Percentiles rank a stretch among this genome's conserved stretches.
Conservation (phyloP, 2,113 vertebrate genomes). For the Psilopsiagon aurifrons region DNA sequence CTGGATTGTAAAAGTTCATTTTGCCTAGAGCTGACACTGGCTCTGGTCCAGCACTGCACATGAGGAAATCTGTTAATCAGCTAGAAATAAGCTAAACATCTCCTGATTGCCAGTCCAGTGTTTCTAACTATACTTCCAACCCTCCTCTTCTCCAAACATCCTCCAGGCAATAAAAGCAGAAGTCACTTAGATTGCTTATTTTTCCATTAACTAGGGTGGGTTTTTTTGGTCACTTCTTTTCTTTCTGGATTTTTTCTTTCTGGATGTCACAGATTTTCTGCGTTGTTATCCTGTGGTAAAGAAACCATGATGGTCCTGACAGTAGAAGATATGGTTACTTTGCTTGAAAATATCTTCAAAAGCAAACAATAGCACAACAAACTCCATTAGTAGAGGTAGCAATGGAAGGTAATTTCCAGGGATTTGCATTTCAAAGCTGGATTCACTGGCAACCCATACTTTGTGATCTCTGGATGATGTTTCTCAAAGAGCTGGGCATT, state of each 20-base stretch:
- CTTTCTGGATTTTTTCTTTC: not conserved
- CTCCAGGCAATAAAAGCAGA: not conserved
- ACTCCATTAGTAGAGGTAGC: not conserved
- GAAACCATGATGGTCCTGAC: not conserved
- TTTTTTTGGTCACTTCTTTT: not conserved
- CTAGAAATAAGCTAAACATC: constrained; percentile 11
- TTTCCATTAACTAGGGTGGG: not conserved
- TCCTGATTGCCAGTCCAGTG: not conserved
- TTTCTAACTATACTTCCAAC: not conserved
- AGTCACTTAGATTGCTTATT: not conserved
- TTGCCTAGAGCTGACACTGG: constrained; percentile 14
- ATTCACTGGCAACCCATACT: not conserved
- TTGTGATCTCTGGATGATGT: not conserved
- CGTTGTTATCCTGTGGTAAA: not conserved
- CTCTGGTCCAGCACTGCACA: not conserved
- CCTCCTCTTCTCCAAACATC: not conserved
- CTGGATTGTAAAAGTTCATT: not conserved
- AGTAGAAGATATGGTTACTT: not conserved
- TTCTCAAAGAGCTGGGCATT: not conserved
- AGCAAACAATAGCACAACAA: not conserved
- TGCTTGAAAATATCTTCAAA: not conserved
- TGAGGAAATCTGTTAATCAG: not conserved
- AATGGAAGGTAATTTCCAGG: not conserved
- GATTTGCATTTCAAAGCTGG: not conserved
- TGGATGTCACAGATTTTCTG: not conserved